Conservation (phyloP, 1,140 invertebrate species). For the Drosophila saltans region DNA sequence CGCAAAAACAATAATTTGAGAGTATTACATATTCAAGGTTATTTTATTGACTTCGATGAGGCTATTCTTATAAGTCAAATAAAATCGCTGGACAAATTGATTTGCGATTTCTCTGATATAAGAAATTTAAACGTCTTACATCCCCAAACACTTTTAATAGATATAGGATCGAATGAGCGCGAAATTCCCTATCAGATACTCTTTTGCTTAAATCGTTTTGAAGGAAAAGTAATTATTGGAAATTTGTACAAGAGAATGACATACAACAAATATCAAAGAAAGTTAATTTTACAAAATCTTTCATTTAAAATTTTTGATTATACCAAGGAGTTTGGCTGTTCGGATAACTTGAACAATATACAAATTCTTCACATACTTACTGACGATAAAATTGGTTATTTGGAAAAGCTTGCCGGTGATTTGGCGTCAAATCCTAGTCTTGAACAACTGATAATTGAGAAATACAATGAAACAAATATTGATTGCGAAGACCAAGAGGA, state of each 20-base stretch:
- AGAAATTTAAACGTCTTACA: neutral
- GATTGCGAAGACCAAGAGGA: too few species aligned
- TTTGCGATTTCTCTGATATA: neutral
- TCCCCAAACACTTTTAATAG: neutral
- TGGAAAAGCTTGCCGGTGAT: neutral
- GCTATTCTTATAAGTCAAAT: neutral
- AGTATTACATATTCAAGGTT: neutral
- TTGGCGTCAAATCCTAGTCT: neutral
- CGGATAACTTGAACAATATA: neutral
- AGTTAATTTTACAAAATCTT: neutral
- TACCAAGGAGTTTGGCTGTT: neutral
- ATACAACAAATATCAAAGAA: neutral
- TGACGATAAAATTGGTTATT: neutral
- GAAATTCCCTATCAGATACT: neutral
- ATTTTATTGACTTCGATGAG: neutral
- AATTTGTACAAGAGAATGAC: neutral
- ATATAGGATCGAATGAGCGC: neutral
- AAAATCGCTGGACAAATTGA: neutral
- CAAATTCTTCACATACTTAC: neutral
- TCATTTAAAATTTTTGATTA: neutral
- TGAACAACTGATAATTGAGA: neutral
- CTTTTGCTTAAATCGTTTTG: neutral
- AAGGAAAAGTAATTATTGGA: neutral
- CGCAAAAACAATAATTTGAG: neutral
- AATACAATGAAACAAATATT: too few species aligned